phyloP scores from a whole-genome alignment of 2,888 invertebrate species.

The Cryptus viduatorius region DNA sequence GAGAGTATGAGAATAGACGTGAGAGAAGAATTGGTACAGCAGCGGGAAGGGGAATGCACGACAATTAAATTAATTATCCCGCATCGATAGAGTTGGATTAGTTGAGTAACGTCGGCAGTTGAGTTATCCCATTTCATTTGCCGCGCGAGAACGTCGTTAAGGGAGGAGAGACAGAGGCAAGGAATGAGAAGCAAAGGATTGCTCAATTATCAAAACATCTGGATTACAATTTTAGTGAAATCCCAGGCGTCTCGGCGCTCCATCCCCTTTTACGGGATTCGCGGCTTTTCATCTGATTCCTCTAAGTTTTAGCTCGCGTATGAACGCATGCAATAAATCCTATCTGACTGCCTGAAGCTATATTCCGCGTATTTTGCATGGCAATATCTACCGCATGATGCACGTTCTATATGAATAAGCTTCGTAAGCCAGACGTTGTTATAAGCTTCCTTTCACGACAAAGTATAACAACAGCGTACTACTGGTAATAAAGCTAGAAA shows the following conservation, averaged over 20 bases:
- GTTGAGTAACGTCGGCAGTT: constrained; percentile 55
- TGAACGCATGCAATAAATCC: not conserved
- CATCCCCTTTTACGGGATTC: not conserved
- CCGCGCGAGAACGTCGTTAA: not conserved
- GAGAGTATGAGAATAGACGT: not conserved
- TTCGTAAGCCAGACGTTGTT: not conserved
- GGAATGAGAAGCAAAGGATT: constrained; percentile 24
- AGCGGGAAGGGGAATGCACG: constrained; percentile 10
- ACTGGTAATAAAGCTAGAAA: not conserved
- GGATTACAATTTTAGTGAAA: not conserved
- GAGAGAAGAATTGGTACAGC: not conserved
- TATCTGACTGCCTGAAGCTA: not conserved
- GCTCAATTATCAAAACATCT: not conserved
- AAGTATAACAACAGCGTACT: constrained; percentile 4
- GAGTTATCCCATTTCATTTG: not conserved
- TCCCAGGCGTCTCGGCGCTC: not conserved
- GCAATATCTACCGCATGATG: not conserved
- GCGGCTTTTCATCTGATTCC: not conserved
- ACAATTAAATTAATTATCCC: constrained; percentile 65
- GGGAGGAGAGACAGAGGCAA: constrained; percentile 36
- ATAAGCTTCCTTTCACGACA: constrained; percentile 26
- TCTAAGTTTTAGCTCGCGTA: not conserved
- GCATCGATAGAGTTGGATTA: constrained; percentile 59
- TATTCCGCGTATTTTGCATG: not conserved
- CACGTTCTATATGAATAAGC: not conserved